Evolutionary conservation across 2,797 vertebrate genomes (phyloP), one percentile per base, ranked within the genome.

Genomic region (Sternotherus odoratus): DNA sequence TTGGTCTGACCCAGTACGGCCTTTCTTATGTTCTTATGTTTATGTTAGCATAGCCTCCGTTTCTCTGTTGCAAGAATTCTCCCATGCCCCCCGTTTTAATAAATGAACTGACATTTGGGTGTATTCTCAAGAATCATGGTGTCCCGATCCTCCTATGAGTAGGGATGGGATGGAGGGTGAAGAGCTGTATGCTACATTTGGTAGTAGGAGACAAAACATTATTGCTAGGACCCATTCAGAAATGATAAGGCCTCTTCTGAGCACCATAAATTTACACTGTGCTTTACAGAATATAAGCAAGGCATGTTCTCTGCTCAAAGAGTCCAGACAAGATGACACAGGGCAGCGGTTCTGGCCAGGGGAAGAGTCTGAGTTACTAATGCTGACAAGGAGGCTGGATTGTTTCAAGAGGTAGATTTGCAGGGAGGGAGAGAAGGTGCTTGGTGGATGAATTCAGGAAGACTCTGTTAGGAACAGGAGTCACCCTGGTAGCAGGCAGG

Each of bases 381-480:
- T 75, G 60, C 84, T 95, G 96, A 79, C 84, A 87, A 79, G 93
- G 93, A 93, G 78, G 66, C 80, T 46, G 43, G 90, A 85, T 87
- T 85, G 90, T 93, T 93, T 78, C 91, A 60, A 82, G 84, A 92
- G 84, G 72, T 82, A 91, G 91, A 92, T 94, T 86, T 92, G 78
- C 92, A 90, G 87, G 84, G 82, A 85, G 75, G 1, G 74, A 72
- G 90, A 74, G 89, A 19, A 11, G 84, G 86, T 74, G 60, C 60
- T 83, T 49, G 89, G 79, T 79, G 54, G 78, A 28, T 46, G 19
- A 12, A 0, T 75, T 93, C 87, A 50, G 87, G 84, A 84, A 89
- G 79, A 79, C 77, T 89, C 50, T 66, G 26, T 54, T 36, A 72
- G 82, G 28, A 19, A 33, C 1, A 1, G 63, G 53, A 84, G 46